Evolutionary conservation across 2,888 invertebrate species (phyloP), one percentile per base, ranked within the genome.

Genomic region (Nomada goodeniana): DNA sequence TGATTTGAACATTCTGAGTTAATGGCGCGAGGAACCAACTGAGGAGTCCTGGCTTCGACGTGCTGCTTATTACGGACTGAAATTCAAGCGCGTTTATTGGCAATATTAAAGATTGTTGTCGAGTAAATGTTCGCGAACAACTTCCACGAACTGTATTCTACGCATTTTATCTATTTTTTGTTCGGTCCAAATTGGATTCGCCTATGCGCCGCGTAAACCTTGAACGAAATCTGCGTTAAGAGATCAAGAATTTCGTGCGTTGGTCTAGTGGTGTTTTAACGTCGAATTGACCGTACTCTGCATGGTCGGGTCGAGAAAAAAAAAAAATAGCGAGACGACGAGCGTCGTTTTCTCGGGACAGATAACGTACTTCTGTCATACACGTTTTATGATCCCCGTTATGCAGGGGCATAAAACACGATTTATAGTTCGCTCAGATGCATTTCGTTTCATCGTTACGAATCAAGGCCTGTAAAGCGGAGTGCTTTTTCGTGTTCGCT

Each of bases 1-100:
- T 86, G 59, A 92, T 88, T 71, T 92, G 91, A 18, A 90, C 20
- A 52, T 87, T 88, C 57, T 91, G 90, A 13, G 82, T n/a, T 9
- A 92, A 36, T 5, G 91, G 90, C 11, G 88, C 18, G 20, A 91
- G 57, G 1, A 91, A 74, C 88, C 89, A 83, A 26, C 82, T 23
- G 23, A 86, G 50, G 0, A 83, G 70, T 23, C 55, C 55, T 20
- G 77, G 59, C 20, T 75, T 75, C 26, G 70, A 11, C n/a, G 52
- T 55, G 3, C 61, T 53, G 23, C 57, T 80, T n/a, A n/a, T 23
- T 2, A 26, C 29, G 9, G 36, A 15, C 74, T 82, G 67, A 10
- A 76, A 72, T 60, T 20, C 20, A 36, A 2, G 50, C 1, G 47
- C 1, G 5, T 7, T 47, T 9, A 7, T 9, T 29, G 50, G 11